A percentile compares a stretch with the other conserved stretches of the same genome.
phyloP scores from a whole-genome alignment of 1,140 invertebrate genomes.

The Pseudomyrmex concolor region DNA sequence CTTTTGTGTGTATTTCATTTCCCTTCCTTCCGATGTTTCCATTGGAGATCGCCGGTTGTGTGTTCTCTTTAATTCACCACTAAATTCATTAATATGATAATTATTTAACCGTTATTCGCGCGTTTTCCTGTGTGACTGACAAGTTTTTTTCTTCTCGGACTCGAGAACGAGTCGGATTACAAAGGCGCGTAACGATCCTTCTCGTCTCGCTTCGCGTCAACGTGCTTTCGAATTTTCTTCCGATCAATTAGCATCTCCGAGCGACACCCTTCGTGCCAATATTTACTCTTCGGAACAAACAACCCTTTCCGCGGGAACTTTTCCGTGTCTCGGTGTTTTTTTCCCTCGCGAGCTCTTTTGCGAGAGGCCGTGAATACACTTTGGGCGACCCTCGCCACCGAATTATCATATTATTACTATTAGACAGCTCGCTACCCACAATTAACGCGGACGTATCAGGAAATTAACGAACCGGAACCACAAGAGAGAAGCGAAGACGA shows the following conservation, averaged over 20 bases:
- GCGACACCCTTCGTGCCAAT: slow-evolving; percentile 70
- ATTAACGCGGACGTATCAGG: slow-evolving; percentile 81
- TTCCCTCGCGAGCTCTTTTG: neutral
- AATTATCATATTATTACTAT: slow-evolving; percentile 85
- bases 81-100: slow-evolving; percentile 40
- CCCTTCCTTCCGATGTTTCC: neutral
- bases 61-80: slow-evolving; percentile 11
- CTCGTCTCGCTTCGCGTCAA: slow-evolving; percentile 19
- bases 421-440: slow-evolving; percentile 83
- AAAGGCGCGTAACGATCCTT: slow-evolving; percentile 48
- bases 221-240: slow-evolving; percentile 63
- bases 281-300: slow-evolving; percentile 77
- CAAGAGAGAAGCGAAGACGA: neutral
- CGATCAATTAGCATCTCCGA: slow-evolving; percentile 74
- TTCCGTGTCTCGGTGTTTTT: slow-evolving; percentile 45
- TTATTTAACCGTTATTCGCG: slow-evolving; percentile 43
- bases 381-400: slow-evolving; percentile 34
- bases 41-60: neutral
- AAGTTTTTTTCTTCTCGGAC: neutral
- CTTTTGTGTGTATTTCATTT: neutral
- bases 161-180: slow-evolving; percentile 8
- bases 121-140: slow-evolving; percentile 5
- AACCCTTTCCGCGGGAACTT: slow-evolving; percentile 62
- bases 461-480: slow-evolving; percentile 81
- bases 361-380: slow-evolving; percentile 24